These are phyloP conservation scores for Panthera tigris DNA, from an alignment of 2,113 vertebrate species.

Conservation along the genomic window DNA sequence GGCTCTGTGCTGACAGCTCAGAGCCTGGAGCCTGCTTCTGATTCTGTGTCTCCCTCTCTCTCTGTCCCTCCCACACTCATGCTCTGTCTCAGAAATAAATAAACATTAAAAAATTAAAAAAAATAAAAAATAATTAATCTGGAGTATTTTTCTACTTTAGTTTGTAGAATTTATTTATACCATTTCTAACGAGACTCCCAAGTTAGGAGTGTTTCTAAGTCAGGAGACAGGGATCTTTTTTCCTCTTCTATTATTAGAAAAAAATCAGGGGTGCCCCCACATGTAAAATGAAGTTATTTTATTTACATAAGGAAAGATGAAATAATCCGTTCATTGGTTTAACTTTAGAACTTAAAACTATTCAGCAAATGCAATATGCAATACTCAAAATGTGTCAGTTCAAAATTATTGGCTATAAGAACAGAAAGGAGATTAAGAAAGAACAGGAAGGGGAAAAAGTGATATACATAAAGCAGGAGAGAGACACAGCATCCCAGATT, in stretches of 20 bases:
- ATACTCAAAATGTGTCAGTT: not conserved
- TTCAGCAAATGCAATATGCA: not conserved
- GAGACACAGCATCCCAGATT: not conserved
- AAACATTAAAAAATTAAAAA: not conserved
- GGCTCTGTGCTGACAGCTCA: too few species aligned
- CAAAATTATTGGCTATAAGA: not conserved
- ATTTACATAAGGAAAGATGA: not conserved
- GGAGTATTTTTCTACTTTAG: not conserved
- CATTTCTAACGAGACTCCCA: not conserved
- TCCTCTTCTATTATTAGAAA: not conserved
- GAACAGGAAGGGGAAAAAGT: not conserved
- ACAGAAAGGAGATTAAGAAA: not conserved
- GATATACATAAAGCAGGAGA: not conserved
- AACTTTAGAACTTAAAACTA: slow-evolving; percentile 25
- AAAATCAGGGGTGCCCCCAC: not conserved
- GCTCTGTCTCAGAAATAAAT: too few species aligned
- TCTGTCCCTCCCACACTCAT: too few species aligned
- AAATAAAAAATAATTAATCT: not conserved
- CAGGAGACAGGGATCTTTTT: not conserved
- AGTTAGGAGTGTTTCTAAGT: not conserved
- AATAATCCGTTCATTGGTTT: not conserved
- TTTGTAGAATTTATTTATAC: not conserved
- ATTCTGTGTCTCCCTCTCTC: too few species aligned
- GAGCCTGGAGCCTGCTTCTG: too few species aligned
- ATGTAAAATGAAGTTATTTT: not conserved